phyloP scores from a whole-genome alignment of 2,888 invertebrate genomes.

The Epirrita christyi region DNA sequence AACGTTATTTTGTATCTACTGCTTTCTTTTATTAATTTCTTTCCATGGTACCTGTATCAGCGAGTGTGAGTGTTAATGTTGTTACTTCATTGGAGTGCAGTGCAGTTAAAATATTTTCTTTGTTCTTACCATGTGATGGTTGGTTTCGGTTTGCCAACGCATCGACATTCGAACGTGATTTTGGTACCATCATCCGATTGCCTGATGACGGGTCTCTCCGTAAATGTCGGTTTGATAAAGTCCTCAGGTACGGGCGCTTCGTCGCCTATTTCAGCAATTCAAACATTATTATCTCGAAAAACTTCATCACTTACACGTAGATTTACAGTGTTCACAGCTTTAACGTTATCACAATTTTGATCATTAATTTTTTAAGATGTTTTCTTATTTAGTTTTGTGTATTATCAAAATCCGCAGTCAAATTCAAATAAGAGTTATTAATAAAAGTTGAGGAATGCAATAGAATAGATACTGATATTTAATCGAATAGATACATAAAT shows the following conservation, averaged over 20 bases:
- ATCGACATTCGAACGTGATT: slow-evolving; percentile 98
- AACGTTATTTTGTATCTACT: slow-evolving; percentile 93
- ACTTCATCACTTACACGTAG: slow-evolving; percentile 50
- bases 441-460: slow-evolving; percentile 61
- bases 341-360: slow-evolving; percentile 35
- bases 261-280: slow-evolving; percentile 89
- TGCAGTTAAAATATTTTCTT: slow-evolving; percentile 41
- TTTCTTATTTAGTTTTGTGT: slow-evolving; percentile 72
- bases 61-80: slow-evolving; percentile 49
- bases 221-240: slow-evolving; percentile 98
- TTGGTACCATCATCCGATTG: slow-evolving; percentile 98
- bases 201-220: slow-evolving; percentile 98
- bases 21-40: slow-evolving; percentile 91
- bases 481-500: slow-evolving; percentile 60
- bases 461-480: slow-evolving; percentile 66
- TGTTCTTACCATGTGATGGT: slow-evolving; percentile 94
- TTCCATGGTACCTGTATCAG: slow-evolving; percentile 91
- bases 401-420: slow-evolving; percentile 54
- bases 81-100: slow-evolving; percentile 42
- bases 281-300: slow-evolving; percentile 54
- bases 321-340: slow-evolving; percentile 61
- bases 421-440: slow-evolving; percentile 73
- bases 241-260: slow-evolving; percentile 97
- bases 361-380: slow-evolving; percentile 77
- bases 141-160: slow-evolving; percentile 98